A percentile compares a stretch with the other conserved stretches of the same genome.
phyloP scores from a whole-genome alignment of 2,888 invertebrate species.

The Cataglyphis rosenhaueri region DNA sequence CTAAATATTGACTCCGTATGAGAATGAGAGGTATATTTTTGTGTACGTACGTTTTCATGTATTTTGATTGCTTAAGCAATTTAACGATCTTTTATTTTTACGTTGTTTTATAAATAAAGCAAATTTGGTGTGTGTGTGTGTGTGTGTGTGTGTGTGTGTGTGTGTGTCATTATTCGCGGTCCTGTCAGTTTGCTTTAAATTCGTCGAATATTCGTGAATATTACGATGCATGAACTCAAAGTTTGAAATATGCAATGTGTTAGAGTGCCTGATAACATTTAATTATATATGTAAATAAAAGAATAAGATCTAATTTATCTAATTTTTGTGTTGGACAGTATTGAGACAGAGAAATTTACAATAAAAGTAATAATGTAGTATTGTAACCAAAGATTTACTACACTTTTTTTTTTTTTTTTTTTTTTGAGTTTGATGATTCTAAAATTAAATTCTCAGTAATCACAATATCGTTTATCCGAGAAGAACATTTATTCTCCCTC shows the following conservation, averaged over 20 bases:
- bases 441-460: not conserved
- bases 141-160: no score
- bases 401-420: not conserved
- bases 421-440: not conserved
- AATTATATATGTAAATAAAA: not conserved
- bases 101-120: not conserved
- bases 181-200: slow-evolving; percentile 1
- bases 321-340: not conserved
- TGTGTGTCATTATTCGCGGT: not conserved
- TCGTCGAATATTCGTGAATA: not conserved
- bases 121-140: not conserved
- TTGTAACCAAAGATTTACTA: not conserved
- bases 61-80: slow-evolving; percentile 9
- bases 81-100: not conserved
- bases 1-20: not conserved
- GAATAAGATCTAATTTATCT: not conserved
- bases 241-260: not conserved
- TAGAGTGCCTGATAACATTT: not conserved
- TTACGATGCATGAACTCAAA: not conserved
- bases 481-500: not conserved
- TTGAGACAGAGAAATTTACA: not conserved
- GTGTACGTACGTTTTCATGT: not conserved
- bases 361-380: not conserved
- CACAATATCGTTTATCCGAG: not conserved
- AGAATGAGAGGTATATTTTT: not conserved